Percentiles rank a stretch among this genome's conserved stretches.
phyloP scores from a whole-genome alignment of 2,888 invertebrate genomes.

The Pilophorus perplexus region DNA sequence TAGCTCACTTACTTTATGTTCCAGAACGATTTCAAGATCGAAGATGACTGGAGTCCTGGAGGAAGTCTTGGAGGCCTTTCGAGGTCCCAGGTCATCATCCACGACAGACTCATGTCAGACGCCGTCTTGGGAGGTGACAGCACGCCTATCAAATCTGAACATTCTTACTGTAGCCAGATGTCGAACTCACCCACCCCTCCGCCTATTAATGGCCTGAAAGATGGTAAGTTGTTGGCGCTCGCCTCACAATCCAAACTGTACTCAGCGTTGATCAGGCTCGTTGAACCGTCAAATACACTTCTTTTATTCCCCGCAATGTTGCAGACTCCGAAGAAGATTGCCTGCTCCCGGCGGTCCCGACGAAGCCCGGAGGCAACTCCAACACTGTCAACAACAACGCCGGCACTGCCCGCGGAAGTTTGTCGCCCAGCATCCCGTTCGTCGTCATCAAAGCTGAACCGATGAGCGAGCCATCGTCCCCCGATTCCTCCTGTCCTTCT shows the following conservation, averaged over 20 bases:
- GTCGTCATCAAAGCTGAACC: conserved; percentile 67
- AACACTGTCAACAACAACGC: too few relatives aligned
- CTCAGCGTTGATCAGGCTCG: background rate
- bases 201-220: conserved; percentile 19
- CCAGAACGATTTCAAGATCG: conserved; percentile 62
- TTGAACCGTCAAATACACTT: background rate
- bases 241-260: background rate
- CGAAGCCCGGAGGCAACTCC: conserved; percentile 57
- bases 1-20: conserved; percentile 51
- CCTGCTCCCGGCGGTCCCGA: conserved; percentile 47
- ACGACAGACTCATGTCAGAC: conserved; percentile 87
- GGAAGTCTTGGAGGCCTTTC: conserved; percentile 55
- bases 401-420: conserved; percentile 36
- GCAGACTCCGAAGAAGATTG: conserved; percentile 51
- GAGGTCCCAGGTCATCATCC: conserved; percentile 71
- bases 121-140: conserved; percentile 70
- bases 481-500: conserved; percentile 66
- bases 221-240: background rate
- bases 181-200: conserved; percentile 51
- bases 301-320: too few relatives aligned
- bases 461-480: conserved; percentile 69
- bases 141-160: conserved; percentile 82
- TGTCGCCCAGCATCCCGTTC: conserved; percentile 46
- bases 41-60: conserved; percentile 54
- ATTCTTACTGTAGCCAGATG: conserved; percentile 74